Evolutionary conservation across 2,888 invertebrate species (phyloP).

Genomic region (Dryococelus australis): DNA sequence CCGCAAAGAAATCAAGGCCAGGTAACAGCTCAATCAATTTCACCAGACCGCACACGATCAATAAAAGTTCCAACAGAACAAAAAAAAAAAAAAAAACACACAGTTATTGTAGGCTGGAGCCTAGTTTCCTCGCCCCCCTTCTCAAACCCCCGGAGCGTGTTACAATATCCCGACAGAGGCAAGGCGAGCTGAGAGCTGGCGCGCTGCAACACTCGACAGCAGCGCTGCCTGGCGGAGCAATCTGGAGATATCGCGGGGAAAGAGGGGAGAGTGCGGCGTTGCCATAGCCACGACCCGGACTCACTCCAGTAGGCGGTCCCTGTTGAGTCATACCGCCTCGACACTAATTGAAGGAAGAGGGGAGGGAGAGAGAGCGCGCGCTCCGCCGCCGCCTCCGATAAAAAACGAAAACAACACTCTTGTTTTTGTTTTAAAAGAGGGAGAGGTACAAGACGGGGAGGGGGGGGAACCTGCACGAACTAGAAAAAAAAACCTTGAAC

Average conservation of each 20-base stretch:
- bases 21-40: neutral
- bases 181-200: neutral
- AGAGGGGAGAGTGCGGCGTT: slow-evolving; percentile 30
- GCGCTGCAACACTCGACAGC: slow-evolving; percentile 24
- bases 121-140: neutral
- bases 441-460: neutral
- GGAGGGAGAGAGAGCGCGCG: neutral
- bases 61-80: neutral
- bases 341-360: neutral
- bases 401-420: neutral
- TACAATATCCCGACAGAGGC: neutral
- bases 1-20: neutral
- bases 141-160: neutral
- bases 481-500: slow-evolving; percentile 16
- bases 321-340: slow-evolving; percentile 25
- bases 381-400: neutral
- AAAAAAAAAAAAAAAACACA: neutral
- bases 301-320: neutral
- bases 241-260: slow-evolving; percentile 44
- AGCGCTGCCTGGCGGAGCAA: slow-evolving; percentile 33
- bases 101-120: neutral
- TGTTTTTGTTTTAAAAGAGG: slow-evolving; percentile 16
- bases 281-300: neutral
- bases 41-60: slow-evolving; percentile 9
- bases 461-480: neutral